Base-by-base conservation (phyloP, 2,797 vertebrate species). In the Gallirallus australis region DNA sequence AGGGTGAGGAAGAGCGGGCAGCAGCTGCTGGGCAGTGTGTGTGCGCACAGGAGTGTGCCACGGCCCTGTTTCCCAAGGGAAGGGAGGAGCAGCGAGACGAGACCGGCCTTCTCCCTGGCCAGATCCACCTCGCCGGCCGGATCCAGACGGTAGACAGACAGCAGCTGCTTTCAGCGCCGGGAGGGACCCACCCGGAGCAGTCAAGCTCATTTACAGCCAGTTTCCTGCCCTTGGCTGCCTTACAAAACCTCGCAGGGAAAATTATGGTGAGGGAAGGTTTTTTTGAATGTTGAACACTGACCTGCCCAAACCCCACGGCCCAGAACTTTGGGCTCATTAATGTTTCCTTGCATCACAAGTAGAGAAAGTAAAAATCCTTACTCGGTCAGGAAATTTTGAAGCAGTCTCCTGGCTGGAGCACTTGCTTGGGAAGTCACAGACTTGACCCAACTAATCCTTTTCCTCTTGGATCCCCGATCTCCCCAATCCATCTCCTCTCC, bases 161-260 rank as follows among this genome's bases (percentile, higher is more conserved):
- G 90, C 79, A 83, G 48, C 52, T 89, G 54, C 76, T 64, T 81
- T 92, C 91, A 79, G 75, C 1, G 1, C 64, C 6, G 9, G 84
- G 68, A 86, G 11, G 84, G 68, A 86, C 80, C 52, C 40, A 70
- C 77, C 68, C 21, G 0, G 50, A 63, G 63, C 40, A 21, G 45
- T 17, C 6, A 1, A 3, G 2, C 39, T 92, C 50, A 15, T 82
- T 89, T 82, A 47, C 7, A 82, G 77, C 53, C 25, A 7, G 57
- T 35, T 85, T 56, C 50, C 66, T 76, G 60, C 57, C 71, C 72
- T 93, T 89, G 89, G 77, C 90, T 61, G 79, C 64, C 48, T 79
- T 50, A 78, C 76, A 91, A 82, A 89, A 79, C 33, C 68, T 84
- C 19, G 37, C 45, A 70, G 93, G 3, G 2, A 75, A 89, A 88